A percentile compares a stretch with the other conserved stretches of the same genome.
Evolutionary conservation across 2,797 vertebrate genomes (phyloP).

Genomic region (Premnoplex brunnescens): DNA sequence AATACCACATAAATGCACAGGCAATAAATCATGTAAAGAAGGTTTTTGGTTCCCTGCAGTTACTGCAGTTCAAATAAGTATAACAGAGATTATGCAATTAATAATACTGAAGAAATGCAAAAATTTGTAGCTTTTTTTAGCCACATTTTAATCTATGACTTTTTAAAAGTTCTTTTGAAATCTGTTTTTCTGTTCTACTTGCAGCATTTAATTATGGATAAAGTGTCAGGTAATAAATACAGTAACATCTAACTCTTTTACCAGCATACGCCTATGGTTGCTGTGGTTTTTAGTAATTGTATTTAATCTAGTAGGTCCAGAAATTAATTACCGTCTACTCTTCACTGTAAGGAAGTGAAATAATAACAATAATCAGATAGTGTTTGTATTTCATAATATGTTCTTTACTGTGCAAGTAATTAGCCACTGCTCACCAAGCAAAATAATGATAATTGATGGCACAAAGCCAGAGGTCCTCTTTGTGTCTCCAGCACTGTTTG

Average conservation of each 20-base stretch:
- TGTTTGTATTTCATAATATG: constrained; percentile 3
- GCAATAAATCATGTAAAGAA: background rate
- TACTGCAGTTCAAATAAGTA: background rate
- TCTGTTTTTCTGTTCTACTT: constrained; percentile 21
- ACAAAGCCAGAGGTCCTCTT: background rate
- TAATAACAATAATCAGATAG: constrained; percentile 17
- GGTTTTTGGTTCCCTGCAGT: background rate
- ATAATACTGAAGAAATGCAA: background rate
- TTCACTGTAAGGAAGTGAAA: constrained; percentile 20
- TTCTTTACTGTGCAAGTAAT: constrained; percentile 20
- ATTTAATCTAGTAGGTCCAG: constrained; percentile 15
- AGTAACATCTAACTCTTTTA: constrained; percentile 13
- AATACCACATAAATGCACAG: background rate
- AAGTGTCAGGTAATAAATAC: background rate
- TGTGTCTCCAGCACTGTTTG: background rate
- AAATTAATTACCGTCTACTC: constrained; percentile 28
- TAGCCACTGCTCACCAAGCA: background rate
- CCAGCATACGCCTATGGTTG: background rate
- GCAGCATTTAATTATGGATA: background rate
- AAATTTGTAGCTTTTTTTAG: background rate
- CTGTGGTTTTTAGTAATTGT: constrained; percentile 11
- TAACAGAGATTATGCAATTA: background rate
- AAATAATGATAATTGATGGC: constrained; percentile 1
- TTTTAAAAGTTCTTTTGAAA: background rate
- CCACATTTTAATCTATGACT: background rate